Evolutionary conservation across 2,113 vertebrate species (phyloP), one percentile per base, ranked within the genome.

Genomic region (Pterocles burchelli): DNA sequence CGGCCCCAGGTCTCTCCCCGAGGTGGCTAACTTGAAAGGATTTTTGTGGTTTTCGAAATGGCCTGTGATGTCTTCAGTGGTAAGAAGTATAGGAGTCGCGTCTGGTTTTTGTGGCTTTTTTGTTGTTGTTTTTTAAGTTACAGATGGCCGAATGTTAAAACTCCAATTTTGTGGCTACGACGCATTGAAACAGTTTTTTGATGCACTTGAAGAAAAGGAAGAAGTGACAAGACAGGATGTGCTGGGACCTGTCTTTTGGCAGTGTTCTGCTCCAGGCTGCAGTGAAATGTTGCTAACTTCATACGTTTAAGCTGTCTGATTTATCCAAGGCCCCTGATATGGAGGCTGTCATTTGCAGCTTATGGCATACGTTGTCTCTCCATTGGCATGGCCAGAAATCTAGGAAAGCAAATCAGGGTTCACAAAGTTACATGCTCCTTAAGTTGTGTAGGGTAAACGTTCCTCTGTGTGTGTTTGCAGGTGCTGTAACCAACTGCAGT

Each of bases 221-320:
- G 51, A 16, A 13, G 34, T 25, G 48, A 81, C 57, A 65, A 67
- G 62, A 11, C 7, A 6, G 25, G 45, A 5, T 54, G 49, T 21
- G n/a, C 58, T 14, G 15, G 22, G 17, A 12, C 17, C 45, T 1
- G 6, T 3, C 57, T 61, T 43, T 41, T 4, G 3, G 36, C 17
- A 52, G 33, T 72, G n/a, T 10, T 5, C 43, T 0, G 0, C 63
- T 58, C 13, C n/a, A 12, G 11, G 14, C 38, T 63, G 61, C 2
- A 9, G 45, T 57, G 77, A 48, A 57, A 41, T 78, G 22, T 49
- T 52, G 19, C 7, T 3, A 11, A 13, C 11, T 62, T 54, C 9
- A 9, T 20, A 2, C 0, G 3, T 8, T 67, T 61, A 3, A 13
- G 34, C 49, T 12, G 29, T 10, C 19, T 36, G 26, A 17, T 71